Conservation (phyloP, 2,888 invertebrate species). For the Thymelicus lineola region DNA sequence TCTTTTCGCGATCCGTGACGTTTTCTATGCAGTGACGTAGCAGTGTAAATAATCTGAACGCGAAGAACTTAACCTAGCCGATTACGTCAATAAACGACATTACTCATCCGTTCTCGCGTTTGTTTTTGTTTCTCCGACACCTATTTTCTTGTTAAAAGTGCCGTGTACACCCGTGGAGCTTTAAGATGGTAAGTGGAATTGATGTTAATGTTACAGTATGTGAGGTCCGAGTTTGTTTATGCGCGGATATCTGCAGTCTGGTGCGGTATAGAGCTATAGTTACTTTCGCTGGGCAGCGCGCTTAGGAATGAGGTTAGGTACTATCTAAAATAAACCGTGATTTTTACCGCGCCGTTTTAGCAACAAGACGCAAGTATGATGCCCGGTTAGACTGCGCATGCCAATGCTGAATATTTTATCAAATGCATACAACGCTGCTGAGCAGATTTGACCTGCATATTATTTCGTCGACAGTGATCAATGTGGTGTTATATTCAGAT, state of each 20-base stretch:
- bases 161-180: slow-evolving; percentile 53
- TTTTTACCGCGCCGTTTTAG: slow-evolving; percentile 65
- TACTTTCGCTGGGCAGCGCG: slow-evolving; percentile 66
- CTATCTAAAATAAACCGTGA: slow-evolving; percentile 72
- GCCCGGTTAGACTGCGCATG: slow-evolving; percentile 42
- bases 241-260: slow-evolving; percentile 53
- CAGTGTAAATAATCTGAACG: slow-evolving; percentile 24
- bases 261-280: slow-evolving; percentile 51
- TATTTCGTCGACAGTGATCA: slow-evolving; percentile 10
- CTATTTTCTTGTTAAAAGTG: slow-evolving; percentile 58
- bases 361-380: slow-evolving; percentile 42
- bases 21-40: slow-evolving; percentile 25
- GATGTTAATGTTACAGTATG: slow-evolving; percentile 37
- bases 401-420: slow-evolving; percentile 42
- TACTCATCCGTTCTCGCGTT: slow-evolving; percentile 52
- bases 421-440: slow-evolving; percentile 43
- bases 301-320: slow-evolving; percentile 73
- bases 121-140: slow-evolving; percentile 60
- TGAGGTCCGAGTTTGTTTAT: slow-evolving; percentile 47
- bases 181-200: slow-evolving; percentile 65
- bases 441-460: slow-evolving; percentile 44
- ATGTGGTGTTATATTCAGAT: slow-evolving; percentile 33
- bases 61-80: slow-evolving; percentile 54
- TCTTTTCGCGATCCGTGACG: slow-evolving; percentile 46
- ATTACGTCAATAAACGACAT: slow-evolving; percentile 63